Conservation (phyloP, 1,140 invertebrate species). For the Euura lappo region DNA sequence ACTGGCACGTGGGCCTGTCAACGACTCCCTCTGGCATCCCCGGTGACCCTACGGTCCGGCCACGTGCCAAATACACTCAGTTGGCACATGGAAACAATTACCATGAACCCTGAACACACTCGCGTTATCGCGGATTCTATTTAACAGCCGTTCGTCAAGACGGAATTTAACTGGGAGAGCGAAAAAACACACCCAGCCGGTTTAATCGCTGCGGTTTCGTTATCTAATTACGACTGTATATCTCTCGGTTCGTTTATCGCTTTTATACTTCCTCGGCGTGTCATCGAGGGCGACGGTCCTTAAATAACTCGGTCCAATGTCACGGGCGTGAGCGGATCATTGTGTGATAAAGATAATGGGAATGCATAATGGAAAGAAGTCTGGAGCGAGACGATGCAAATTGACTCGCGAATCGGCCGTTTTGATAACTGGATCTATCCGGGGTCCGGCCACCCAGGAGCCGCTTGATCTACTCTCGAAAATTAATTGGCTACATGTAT, state of each 20-base stretch:
- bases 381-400: constrained; percentile 30
- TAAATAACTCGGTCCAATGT: not conserved
- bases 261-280: constrained; percentile 6
- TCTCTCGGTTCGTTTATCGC: not conserved
- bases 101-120: constrained; percentile 33
- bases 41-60: constrained; percentile 26
- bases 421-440: constrained; percentile 28
- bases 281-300: too few relatives aligned
- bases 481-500: constrained; percentile 21
- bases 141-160: constrained; percentile 25
- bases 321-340: constrained; percentile 1
- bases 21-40: not conserved
- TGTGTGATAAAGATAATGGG: not conserved
- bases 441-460: constrained; percentile 28
- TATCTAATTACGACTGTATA: constrained; percentile 16
- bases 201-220: constrained; percentile 20
- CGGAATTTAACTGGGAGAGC: not conserved
- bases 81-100: constrained; percentile 57
- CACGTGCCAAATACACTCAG: constrained; percentile 50
- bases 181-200: too few relatives aligned
- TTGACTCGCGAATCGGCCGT: constrained; percentile 32
- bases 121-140: constrained; percentile 41
- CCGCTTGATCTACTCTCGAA: constrained; percentile 8
- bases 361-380: not conserved
- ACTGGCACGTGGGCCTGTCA: not conserved